Evolutionary conservation across 2,113 vertebrate genomes (phyloP), one percentile per base, ranked within the genome.

Genomic region (Pycnonotus jocosus): DNA sequence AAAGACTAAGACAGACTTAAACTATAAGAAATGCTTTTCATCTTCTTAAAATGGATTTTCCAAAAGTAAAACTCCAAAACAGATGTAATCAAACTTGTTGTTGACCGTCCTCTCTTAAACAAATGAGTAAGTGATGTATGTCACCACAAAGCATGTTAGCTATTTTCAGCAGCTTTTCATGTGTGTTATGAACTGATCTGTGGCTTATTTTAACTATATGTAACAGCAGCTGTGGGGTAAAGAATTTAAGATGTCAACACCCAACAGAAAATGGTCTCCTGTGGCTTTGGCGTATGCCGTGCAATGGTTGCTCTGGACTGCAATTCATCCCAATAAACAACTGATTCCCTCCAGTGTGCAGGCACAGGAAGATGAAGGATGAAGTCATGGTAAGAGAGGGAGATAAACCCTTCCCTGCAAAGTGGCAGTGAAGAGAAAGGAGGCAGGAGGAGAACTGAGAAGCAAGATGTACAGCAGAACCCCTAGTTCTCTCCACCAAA

Each of bases 151-250:
- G 24, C 14, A 31, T 10, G 9, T n/a, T 83, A 73, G 35, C 10
- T 90, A 71, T 91, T 96, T 92, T 95, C 90, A 90, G 71, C 47
- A 82, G 60, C 16, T 94, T 96, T 93, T 93, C 70, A 69, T 48
- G 23, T 89, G 44, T 66, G 16, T 56, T 84, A n/a, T 69, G 58
- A 94, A 30, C 45, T 76, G 61, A 76, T 87, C 58, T 91, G 62
- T 61, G 38, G 31, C 9, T 89, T 91, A 80, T 83, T 97, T 92
- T 90, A 92, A 77, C 60, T 85, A 28, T 40, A 45, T 45, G 20
- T 76, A 91, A 62, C 0, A 2, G 56, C 62, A 88, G 50, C 78
- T 80, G 54, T 31, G 19, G 40, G 45, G 27, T 73, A 88, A 85
- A 90, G 79, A 80, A 77, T 66, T 58, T 88, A 62, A 82, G 30